Conservation (phyloP, 2,113 vertebrate species). For the Brachypteracias leptosomus region DNA sequence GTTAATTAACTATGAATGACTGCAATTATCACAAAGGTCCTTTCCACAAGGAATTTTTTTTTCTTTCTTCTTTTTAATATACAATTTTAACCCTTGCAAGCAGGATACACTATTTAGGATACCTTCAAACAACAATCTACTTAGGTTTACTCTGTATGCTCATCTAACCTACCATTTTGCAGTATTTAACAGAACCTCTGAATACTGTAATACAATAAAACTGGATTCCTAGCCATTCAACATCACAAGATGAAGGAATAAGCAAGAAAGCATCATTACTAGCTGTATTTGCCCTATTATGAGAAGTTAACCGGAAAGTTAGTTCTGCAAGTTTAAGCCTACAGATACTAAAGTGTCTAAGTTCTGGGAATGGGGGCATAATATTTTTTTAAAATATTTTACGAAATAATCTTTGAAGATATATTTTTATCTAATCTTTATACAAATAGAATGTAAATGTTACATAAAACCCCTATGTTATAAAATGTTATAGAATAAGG, state of each 20-base stretch:
- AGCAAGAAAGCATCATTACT: neutral
- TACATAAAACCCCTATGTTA: neutral
- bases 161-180: neutral
- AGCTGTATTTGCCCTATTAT: neutral
- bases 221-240: neutral
- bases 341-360: neutral
- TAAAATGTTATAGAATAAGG: neutral
- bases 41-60: neutral
- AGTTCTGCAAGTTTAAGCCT: neutral
- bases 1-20: conserved; percentile 62
- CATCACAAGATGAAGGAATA: neutral
- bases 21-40: conserved; percentile 57
- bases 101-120: neutral
- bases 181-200: neutral
- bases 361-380: neutral
- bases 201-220: neutral
- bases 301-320: neutral
- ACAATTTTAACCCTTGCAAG: conserved; percentile 11
- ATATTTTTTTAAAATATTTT: neutral
- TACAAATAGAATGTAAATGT: neutral
- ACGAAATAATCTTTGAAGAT: neutral
- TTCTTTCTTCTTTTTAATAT: neutral
- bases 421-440: neutral
- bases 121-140: neutral
- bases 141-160: neutral